Evolutionary conservation across 2,113 vertebrate genomes (phyloP), one percentile per base, ranked within the genome.

Genomic region (Sebastes fasciatus): DNA sequence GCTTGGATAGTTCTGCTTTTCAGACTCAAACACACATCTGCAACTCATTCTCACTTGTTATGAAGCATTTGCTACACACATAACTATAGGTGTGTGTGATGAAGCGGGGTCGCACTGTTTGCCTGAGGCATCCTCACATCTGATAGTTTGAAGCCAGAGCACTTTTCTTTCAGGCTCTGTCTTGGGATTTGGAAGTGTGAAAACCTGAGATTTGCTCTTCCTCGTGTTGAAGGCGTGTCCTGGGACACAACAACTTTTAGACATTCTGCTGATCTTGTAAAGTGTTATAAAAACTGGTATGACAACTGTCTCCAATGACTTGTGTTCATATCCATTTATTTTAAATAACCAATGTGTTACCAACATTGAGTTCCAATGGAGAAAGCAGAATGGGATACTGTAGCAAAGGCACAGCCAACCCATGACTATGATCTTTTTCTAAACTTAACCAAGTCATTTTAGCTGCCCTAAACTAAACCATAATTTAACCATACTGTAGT

Each of bases 51-150:
- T 69, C 43, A 16, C 70, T 65, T 70, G 43, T 70, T 85, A 43
- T 71, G 43, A 57, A 49, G 65, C 19, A 21, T 57, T 85, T 57
- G 64, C 34, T 57, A 3, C 26, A 34, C 64, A 64, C 49, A 49
- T 64, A 45, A 64, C 8, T 58, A 40, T 42, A 21, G 16, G 43
- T n/a, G 51, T 70, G 51, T 70, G 58, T 70, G 66, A 76, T 80
- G 60, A 80, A 21, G 71, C 16, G 0, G 77, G 26, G 58, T 71
- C 66, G n/a, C 65, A 52, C 45, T 45, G 60, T 65, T 85, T 61
- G 60, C 60, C 72, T 71, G 34, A 80, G 65, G 77, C 66, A 46
- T 58, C 21, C 34, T 72, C 45, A 70, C 71, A 70, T 85, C 58
- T 70, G 65, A 72, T 52, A 4, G 60, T 45, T 77, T 77, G 74